Percentiles rank a stretch among this genome's conserved stretches.
phyloP scores from a whole-genome alignment of 2,888 invertebrate genomes.

The Xanthostigma xanthostigma region DNA sequence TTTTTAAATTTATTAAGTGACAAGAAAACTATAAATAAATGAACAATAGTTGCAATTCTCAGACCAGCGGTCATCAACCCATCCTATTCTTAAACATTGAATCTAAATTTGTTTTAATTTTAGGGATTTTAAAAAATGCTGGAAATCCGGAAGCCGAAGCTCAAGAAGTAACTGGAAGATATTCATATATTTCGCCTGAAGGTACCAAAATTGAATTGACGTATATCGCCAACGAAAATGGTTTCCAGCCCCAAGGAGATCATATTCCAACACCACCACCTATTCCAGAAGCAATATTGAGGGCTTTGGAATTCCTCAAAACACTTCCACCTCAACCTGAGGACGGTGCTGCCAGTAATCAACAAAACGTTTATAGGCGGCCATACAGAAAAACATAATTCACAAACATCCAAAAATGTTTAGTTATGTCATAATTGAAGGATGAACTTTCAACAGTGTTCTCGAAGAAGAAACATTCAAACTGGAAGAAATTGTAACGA shows the following conservation, averaged over 20 bases:
- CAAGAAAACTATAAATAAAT: too few relatives aligned
- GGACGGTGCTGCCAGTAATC: slow-evolving; percentile 24
- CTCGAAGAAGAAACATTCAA: too few relatives aligned
- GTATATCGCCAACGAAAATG: slow-evolving; percentile 55
- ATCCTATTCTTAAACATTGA: too few relatives aligned
- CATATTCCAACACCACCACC: slow-evolving; percentile 69
- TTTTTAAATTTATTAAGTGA: slow-evolving; percentile 7
- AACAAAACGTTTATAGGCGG: slow-evolving; percentile 24
- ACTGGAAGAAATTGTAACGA: too few relatives aligned
- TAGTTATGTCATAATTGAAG: too few relatives aligned
- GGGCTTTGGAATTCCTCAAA: slow-evolving; percentile 46
- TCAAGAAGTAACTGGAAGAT: slow-evolving; percentile 25
- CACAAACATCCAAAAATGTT: too few relatives aligned
- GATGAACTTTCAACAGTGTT: too few relatives aligned
- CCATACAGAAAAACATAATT: background rate
- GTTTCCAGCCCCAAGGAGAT: slow-evolving; percentile 53
- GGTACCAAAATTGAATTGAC: slow-evolving; percentile 44
- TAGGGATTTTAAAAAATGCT: slow-evolving; percentile 32
- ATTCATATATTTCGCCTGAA: slow-evolving; percentile 49
- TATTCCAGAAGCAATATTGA: slow-evolving; percentile 57
- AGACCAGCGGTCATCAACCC: too few relatives aligned
- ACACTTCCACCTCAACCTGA: slow-evolving; percentile 35
- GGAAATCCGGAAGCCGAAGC: slow-evolving; percentile 38
- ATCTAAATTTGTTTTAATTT: background rate
- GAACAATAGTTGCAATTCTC: too few relatives aligned